phyloP scores from a whole-genome alignment of 2,888 invertebrate genomes.

The Chironomus tentans region DNA sequence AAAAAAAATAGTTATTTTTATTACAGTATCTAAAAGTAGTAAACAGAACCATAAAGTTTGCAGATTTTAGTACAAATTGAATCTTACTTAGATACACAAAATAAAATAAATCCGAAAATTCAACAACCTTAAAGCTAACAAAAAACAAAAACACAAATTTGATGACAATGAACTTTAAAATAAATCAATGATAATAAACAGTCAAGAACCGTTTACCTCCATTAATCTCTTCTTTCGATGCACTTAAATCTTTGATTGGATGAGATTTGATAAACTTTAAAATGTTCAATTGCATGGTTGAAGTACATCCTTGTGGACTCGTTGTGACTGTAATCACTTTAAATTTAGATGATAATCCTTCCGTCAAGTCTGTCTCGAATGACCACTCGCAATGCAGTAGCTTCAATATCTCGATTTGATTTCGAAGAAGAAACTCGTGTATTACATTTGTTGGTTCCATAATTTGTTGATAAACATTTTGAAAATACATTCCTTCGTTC shows the following conservation, averaged over 20 bases:
- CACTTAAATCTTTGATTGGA: not conserved
- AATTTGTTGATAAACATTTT: not conserved
- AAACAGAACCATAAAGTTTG: too few relatives aligned
- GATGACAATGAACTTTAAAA: too few relatives aligned
- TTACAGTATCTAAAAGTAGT: too few relatives aligned
- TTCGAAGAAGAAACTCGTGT: not conserved
- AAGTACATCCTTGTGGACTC: not conserved
- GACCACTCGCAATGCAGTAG: not conserved
- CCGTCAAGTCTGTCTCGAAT: not conserved
- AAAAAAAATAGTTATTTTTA: too few relatives aligned
- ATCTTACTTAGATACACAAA: too few relatives aligned
- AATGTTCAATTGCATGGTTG: not conserved
- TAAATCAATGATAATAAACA: not conserved
- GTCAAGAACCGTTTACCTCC: not conserved
- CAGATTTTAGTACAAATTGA: too few relatives aligned
- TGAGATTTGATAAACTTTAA: not conserved
- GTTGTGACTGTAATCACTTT: not conserved
- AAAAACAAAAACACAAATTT: too few relatives aligned
- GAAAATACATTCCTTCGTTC: not conserved
- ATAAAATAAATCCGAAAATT: too few relatives aligned
- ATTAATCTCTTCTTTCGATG: not conserved
- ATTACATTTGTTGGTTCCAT: not conserved
- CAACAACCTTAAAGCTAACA: too few relatives aligned
- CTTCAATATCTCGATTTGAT: not conserved
- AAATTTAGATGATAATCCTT: not conserved